These are phyloP conservation scores for Apogon talboti DNA, from an alignment of 2,797 vertebrate species.

Conservation along the genomic window DNA sequence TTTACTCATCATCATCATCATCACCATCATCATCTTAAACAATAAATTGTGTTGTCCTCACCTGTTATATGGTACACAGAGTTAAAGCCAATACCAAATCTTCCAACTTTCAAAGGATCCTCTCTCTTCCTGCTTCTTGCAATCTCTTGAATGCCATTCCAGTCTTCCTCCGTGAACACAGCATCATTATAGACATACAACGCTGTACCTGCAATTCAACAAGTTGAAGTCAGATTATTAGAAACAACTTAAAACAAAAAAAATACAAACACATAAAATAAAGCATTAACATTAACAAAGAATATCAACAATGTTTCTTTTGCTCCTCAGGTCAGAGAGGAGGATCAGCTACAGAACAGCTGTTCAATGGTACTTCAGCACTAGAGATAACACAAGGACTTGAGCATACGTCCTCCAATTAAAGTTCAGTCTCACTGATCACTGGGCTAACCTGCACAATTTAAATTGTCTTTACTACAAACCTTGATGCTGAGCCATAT, in stretches of 20 bases:
- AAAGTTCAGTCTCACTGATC: not conserved
- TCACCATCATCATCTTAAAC: not conserved
- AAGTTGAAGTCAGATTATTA: constrained; percentile 13
- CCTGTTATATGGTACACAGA: constrained; percentile 99
- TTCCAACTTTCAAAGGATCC: constrained; percentile 96
- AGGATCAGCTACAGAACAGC: constrained; percentile 15
- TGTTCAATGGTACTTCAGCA: constrained; percentile 21
- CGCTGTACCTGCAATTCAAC: constrained; percentile 85
- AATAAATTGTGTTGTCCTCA: constrained; percentile 51
- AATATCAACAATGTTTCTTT: not conserved
- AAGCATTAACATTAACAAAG: not conserved
- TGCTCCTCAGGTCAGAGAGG: not conserved
- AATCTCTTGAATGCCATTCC: constrained; percentile 99
- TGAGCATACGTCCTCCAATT: constrained; percentile 1
- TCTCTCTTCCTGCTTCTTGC: constrained; percentile 98
- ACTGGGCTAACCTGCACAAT: not conserved
- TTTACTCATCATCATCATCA: too few relatives aligned
- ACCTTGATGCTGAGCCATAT: constrained; percentile 96
- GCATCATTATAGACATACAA: constrained; percentile 97
- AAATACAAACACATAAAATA: not conserved
- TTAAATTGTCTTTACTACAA: constrained; percentile 21
- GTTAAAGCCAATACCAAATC: constrained; percentile 99
- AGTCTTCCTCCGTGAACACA: constrained; percentile 93
- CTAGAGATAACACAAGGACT: not conserved
- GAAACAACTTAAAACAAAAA: not conserved